phyloP scores from a whole-genome alignment of 2,113 vertebrate genomes.

The Irena cyanogastra region DNA sequence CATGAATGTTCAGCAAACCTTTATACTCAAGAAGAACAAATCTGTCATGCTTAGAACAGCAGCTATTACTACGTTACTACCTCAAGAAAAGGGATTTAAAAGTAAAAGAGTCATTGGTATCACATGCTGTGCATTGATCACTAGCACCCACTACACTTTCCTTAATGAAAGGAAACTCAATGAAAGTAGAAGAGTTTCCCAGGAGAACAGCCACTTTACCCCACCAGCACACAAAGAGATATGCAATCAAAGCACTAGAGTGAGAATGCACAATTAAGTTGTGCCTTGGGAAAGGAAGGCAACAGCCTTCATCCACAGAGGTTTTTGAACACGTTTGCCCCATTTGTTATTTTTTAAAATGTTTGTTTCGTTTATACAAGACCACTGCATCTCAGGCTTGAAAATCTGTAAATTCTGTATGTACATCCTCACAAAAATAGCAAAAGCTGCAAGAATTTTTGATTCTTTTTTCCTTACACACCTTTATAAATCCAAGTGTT shows the following conservation, averaged over 20 bases:
- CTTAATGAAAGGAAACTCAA: no score
- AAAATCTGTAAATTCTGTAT: background rate
- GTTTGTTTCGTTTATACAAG: background rate
- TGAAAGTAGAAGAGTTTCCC: background rate
- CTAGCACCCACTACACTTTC: background rate
- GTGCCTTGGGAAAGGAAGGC: background rate
- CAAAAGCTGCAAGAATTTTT: background rate
- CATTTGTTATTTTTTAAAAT: background rate
- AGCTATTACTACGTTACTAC: slow-evolving; percentile 18
- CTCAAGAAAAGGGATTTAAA: slow-evolving; percentile 40
- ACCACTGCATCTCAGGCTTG: background rate
- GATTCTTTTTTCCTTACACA: background rate
- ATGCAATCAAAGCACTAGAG: background rate
- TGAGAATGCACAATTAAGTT: background rate
- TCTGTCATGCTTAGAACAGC: slow-evolving; percentile 31
- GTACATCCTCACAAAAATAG: background rate
- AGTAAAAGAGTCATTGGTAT: background rate
- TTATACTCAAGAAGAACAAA: slow-evolving; percentile 27
- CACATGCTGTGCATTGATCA: background rate
- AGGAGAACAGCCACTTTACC: background rate
- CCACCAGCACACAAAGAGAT: background rate
- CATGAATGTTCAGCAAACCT: slow-evolving; percentile 40
- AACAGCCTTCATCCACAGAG: background rate
- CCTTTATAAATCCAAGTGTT: background rate
- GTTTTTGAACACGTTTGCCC: background rate